Conservation (phyloP, 2,113 vertebrate species). For the Brachyhypopomus occidentalis region DNA sequence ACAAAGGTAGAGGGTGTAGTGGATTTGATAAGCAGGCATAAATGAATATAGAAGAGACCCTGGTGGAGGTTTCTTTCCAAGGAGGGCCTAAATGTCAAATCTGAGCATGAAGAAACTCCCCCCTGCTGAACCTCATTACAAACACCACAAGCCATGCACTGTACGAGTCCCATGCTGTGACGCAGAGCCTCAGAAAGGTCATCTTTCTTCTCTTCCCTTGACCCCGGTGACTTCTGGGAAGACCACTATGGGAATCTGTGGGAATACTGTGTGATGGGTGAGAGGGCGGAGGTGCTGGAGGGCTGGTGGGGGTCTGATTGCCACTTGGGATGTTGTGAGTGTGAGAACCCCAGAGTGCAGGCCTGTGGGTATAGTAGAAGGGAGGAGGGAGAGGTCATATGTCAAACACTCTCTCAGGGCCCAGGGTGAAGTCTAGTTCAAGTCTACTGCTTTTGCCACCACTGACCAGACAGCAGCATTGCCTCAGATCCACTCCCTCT, state of each 20-base stretch:
- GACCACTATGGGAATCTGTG: constrained; percentile 64
- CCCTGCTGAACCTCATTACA: constrained; percentile 21
- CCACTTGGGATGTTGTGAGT: constrained; percentile 56
- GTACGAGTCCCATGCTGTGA: constrained; percentile 51
- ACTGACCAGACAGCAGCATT: not conserved
- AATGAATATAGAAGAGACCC: no score
- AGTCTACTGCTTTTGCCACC: constrained; percentile 3
- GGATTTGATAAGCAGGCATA: not conserved
- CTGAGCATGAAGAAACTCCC: constrained; percentile 11
- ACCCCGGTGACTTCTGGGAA: constrained; percentile 42
- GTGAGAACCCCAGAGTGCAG: constrained; percentile 58
- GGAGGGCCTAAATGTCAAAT: not conserved
- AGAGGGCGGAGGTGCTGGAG: no score
- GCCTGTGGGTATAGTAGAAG: constrained; percentile 56
- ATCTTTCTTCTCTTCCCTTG: constrained; percentile 45
- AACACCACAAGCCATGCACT: constrained; percentile 33
- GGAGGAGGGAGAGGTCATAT: not conserved
- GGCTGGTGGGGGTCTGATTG: constrained; percentile 28
- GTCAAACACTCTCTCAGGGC: constrained; percentile 59
- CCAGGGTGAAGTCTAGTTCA: constrained; percentile 40
- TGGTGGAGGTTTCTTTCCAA: not conserved
- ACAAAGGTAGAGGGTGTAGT: not conserved
- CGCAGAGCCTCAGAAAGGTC: constrained; percentile 27
- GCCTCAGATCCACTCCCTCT: no score
- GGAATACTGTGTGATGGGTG: constrained; percentile 59